Evolutionary conservation across 2,797 vertebrate species (phyloP), one percentile per base, ranked within the genome.

Genomic region (Cynodonichthys magdalenae): DNA sequence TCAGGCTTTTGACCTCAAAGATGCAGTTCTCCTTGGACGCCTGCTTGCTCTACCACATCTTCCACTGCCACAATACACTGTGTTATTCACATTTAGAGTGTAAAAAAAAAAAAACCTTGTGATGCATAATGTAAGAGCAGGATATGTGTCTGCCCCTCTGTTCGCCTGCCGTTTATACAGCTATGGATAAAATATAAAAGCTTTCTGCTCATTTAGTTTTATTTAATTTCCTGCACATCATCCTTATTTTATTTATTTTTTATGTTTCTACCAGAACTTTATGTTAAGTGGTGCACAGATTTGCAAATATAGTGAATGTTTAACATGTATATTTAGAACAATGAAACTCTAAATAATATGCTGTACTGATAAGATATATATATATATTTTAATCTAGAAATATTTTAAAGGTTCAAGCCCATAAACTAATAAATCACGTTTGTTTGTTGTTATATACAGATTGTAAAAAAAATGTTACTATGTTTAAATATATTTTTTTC

Each of bases 71-170:
- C 82, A 84, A 66, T 78, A 76, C 65, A 77, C 83, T 79, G 77
- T 79, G 75, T 89, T 89, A 79, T 89, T 85, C 83, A 77, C 75
- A 77, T 81, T 80, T 77, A 65, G 61, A 72, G 55, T 56, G 73
- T 75, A 79, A 82, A 87, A 45, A 41, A 81, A 87, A 19, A 44
- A 59, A 82, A 81, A 74, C 71, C 20, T 71, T 11, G 63, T 60
- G 3, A 84, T 89, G 88, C 85, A 90, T 88, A 85, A 89, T 89
- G 85, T 64, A 86, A 57, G 75, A 87, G 87, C 55, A 10, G 80
- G 66, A 80, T 69, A 77, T 87, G 66, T 80, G 84, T 80, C 77
- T 79, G 78, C 61, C 71, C 59, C 71, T 46, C 77, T 73, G 66
- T 75, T 81, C 69, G 72, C 71, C 63, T 77, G 49, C 74, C 75